These are phyloP conservation scores for Ctenicera cuprea DNA, from an alignment of 2,888 invertebrate species.

Conservation along the genomic window DNA sequence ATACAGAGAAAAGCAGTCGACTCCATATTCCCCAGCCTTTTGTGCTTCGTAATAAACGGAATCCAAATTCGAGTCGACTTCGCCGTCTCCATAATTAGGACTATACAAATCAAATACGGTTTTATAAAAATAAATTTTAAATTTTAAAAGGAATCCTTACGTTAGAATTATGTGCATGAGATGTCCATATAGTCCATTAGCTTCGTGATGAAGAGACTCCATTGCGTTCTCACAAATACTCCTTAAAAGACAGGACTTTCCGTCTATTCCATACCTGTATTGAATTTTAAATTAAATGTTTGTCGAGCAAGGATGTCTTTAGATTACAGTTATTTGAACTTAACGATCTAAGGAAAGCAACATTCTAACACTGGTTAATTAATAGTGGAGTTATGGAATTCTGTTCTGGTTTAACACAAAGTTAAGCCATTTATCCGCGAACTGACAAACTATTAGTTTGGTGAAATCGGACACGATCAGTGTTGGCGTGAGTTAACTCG, in stretches of 20 bases:
- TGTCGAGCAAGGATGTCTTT: not conserved
- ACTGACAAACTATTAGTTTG: slow-evolving; percentile 33
- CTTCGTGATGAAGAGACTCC: slow-evolving; percentile 77
- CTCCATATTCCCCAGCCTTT: slow-evolving; percentile 78
- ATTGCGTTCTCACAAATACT: slow-evolving; percentile 85
- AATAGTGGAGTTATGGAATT: slow-evolving; percentile 21
- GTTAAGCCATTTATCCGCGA: slow-evolving; percentile 33
- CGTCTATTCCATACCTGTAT: slow-evolving; percentile 79
- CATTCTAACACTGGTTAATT: slow-evolving; percentile 20
- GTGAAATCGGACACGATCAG: slow-evolving; percentile 31
- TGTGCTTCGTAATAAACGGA: slow-evolving; percentile 78
- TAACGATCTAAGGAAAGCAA: not conserved
- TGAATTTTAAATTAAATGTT: slow-evolving; percentile 6
- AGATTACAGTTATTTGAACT: not conserved
- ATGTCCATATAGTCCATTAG: slow-evolving; percentile 83
- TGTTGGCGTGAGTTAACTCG: slow-evolving; percentile 29
- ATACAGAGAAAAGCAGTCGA: slow-evolving; percentile 79
- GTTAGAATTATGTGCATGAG: slow-evolving; percentile 85
- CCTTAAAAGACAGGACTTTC: slow-evolving; percentile 81
- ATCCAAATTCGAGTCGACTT: slow-evolving; percentile 73
- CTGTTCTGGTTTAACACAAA: slow-evolving; percentile 19
- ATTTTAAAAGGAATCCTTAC: slow-evolving; percentile 72
- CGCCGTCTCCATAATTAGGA: slow-evolving; percentile 75
- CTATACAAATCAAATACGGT: slow-evolving; percentile 69
- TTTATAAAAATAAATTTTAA: not conserved